Base-by-base conservation (phyloP, 2,888 invertebrate species). In the Tromatobia lineatoria region DNA sequence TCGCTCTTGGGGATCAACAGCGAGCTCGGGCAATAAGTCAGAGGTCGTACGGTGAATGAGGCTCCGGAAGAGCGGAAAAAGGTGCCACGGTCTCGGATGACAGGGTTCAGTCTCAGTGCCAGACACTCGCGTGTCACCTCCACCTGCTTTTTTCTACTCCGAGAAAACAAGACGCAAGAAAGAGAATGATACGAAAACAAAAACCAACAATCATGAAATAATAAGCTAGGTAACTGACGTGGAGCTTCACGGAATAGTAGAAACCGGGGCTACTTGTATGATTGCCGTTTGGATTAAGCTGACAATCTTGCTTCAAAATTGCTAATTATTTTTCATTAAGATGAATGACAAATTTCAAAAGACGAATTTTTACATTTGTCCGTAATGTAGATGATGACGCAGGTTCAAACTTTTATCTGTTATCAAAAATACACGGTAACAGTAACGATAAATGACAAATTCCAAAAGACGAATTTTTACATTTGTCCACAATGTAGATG, bases 21-120 rank as follows among this genome's bases (percentile, higher is more conserved):
- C 76, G 23, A 83, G 64, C 79, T 23, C 47, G 61, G 59, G 83
- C 80, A 80, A 83, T 83, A 83, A 83, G 83, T 83, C 83, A 76
- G 76, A 83, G 76, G 80, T 80, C 76, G 71, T 23, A 34, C 42
- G 54, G 57, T 73, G 45, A 77, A 83, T 76, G 64, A 79, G 20
- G 25, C 52, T 57, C 54, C 52, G 23, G n/a, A 13, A 42, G n/a
- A 20, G 8, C 42, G 15, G 6, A 23, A n/a, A 71, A 23, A 71
- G 23, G 57, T 71, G 66, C 47, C 64, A 23, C 50, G 45, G 45
- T 74, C 78, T 82, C 78, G 69, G 67, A 73, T 77, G 67, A 59
- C 67, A 45, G 10, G n/a, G 38, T 59, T 67, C 69, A 52, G 23
- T 47, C 47, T 50, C 42, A 38, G 13, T 29, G 61, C 20, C n/a